A percentile compares a stretch with the other conserved stretches of the same genome.
Conservation (phyloP, 2,888 invertebrate genomes). For the Netelia inedita region DNA sequence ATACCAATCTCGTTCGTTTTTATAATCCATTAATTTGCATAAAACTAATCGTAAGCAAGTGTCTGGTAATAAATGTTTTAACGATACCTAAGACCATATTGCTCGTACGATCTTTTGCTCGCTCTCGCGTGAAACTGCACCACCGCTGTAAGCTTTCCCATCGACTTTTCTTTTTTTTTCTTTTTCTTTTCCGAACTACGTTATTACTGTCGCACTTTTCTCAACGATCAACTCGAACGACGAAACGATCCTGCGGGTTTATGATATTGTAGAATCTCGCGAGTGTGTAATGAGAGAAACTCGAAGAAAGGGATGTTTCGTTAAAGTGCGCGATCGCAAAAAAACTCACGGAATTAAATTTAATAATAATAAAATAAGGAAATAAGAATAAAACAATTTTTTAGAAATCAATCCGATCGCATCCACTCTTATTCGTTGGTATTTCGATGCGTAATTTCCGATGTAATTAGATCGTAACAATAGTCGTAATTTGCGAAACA, state of each 20-base stretch:
- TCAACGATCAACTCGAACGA: no score
- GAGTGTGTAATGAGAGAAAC: no score
- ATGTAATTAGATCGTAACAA: slow-evolving; percentile 1
- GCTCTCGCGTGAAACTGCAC: neutral
- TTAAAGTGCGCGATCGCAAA: no score
- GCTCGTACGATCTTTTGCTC: neutral
- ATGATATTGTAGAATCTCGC: no score
- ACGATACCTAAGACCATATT: slow-evolving; percentile 6
- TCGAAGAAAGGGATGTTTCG: no score
- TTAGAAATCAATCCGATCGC: neutral
- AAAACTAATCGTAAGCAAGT: slow-evolving; percentile 42
- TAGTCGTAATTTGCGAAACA: neutral
- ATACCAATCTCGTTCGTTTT: slow-evolving; percentile 40
- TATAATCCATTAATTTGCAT: slow-evolving; percentile 60
- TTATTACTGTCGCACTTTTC: no score
- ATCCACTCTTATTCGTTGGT: neutral
- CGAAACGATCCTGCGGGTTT: no score
- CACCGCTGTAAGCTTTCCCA: neutral
- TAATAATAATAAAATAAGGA: no score
- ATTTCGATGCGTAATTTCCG: neutral
- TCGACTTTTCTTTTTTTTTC: slow-evolving; percentile 5
- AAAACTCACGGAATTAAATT: no score
- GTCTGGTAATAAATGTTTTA: slow-evolving; percentile 40
- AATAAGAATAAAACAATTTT: neutral
- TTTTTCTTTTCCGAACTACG: neutral